phyloP scores from a whole-genome alignment of 2,113 vertebrate genomes.

The Lethenteron reissneri region DNA sequence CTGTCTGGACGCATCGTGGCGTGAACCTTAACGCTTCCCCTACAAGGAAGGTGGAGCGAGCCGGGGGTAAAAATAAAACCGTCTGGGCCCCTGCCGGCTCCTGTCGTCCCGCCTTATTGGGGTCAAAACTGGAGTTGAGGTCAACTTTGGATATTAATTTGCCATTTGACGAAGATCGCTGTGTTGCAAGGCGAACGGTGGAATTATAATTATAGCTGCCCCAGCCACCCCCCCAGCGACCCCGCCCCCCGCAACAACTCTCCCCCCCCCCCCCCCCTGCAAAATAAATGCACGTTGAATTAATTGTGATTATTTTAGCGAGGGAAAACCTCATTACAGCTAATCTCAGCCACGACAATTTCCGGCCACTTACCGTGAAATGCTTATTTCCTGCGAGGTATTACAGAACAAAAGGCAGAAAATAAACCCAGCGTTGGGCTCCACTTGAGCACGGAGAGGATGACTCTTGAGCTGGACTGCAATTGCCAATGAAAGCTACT shows the following conservation, averaged over 20 bases:
- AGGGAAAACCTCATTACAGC: constrained; percentile 3
- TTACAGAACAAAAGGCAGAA: background rate
- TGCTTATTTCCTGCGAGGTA: constrained; percentile 5
- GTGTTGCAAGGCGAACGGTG: background rate
- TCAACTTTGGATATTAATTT: no score
- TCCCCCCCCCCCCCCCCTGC: background rate
- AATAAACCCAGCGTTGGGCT: no score
- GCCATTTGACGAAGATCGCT: background rate
- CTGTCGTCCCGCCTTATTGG: no score
- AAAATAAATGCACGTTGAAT: background rate
- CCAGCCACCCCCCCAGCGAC: background rate
- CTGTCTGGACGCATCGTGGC: no score
- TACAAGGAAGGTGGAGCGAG: no score
- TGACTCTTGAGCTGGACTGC: no score
- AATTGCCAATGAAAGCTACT: no score
- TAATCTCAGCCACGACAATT: constrained; percentile 2
- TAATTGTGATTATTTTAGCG: constrained; percentile 5
- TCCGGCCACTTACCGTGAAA: constrained; percentile 6
- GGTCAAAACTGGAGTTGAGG: no score
- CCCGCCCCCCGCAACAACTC: background rate
- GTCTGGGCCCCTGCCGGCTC: no score
- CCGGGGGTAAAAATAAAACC: no score
- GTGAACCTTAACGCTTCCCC: no score
- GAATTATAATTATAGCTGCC: background rate
- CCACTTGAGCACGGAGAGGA: no score